A percentile compares a stretch with the other conserved stretches of the same genome.
Conservation (phyloP, 2,113 vertebrate species). For the Accipiter cooperii region DNA sequence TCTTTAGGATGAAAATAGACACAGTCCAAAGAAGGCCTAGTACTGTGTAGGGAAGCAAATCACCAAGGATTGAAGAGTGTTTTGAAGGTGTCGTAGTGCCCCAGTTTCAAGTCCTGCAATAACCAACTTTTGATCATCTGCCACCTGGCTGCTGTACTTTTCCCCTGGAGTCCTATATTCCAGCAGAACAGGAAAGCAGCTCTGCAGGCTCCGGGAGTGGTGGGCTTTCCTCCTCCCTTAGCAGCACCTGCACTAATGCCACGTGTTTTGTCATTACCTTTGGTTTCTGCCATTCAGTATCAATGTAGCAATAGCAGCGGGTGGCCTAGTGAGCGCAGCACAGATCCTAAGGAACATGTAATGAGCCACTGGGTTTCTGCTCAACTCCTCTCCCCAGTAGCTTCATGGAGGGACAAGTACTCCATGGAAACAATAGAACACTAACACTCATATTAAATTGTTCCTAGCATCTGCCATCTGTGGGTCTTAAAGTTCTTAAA, state of each 20-base stretch:
- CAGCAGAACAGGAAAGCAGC: neutral
- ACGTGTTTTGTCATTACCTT: neutral
- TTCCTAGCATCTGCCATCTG: neutral
- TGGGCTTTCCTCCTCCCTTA: neutral
- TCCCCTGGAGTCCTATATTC: neutral
- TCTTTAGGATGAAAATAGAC: slow-evolving; percentile 6
- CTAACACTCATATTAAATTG: neutral
- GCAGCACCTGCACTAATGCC: neutral
- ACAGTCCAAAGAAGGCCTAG: neutral
- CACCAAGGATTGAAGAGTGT: neutral
- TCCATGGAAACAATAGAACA: neutral
- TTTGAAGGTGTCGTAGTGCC: neutral
- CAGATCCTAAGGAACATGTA: neutral
- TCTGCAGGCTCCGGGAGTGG: neutral
- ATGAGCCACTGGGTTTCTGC: neutral
- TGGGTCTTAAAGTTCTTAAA: neutral
- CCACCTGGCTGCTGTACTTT: neutral
- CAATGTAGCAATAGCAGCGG: neutral
- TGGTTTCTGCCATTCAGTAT: neutral
- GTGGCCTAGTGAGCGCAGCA: neutral
- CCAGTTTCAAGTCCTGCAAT: neutral
- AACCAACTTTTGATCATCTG: neutral
- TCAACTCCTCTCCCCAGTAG: neutral
- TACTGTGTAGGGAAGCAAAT: neutral
- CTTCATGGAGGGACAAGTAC: neutral